These are phyloP conservation scores for Piaya cayana DNA, from an alignment of 2,113 vertebrate genomes.

Conservation along the genomic window DNA sequence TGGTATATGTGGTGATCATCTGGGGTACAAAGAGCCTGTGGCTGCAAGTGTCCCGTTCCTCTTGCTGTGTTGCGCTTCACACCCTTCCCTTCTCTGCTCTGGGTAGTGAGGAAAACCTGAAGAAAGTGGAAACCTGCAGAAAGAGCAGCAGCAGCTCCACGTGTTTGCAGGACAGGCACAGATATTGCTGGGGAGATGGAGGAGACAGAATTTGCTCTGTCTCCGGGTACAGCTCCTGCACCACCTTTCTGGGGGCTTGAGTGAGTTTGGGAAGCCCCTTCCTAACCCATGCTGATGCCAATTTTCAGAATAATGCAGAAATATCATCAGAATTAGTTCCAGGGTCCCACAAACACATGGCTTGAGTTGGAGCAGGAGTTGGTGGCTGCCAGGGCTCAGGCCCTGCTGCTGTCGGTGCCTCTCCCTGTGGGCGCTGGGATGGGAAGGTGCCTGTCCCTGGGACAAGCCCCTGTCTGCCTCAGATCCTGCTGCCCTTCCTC, in stretches of 20 bases:
- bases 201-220: neutral
- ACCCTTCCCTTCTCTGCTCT: too few species aligned
- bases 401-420: neutral
- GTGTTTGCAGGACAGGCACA: too few species aligned
- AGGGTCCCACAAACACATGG: fast-evolving
- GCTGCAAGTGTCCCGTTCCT: too few species aligned
- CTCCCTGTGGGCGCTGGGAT: neutral
- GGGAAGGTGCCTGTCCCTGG: neutral
- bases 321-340: neutral
- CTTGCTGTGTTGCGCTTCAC: neutral
- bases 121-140: neutral
- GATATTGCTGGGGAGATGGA: neutral
- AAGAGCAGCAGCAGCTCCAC: neutral
- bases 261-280: neutral
- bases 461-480: neutral
- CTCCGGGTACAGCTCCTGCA: neutral
- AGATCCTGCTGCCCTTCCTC: neutral
- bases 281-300: neutral
- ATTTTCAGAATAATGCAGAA: neutral
- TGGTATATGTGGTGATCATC: fast-evolving
- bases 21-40: neutral
- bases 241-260: fast-evolving
- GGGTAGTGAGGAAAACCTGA: neutral
- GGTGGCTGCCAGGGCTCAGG: neutral
- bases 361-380: neutral